These are phyloP conservation scores for Rapana venosa DNA, from an alignment of 2,888 invertebrate genomes.

Conservation along the genomic window DNA sequence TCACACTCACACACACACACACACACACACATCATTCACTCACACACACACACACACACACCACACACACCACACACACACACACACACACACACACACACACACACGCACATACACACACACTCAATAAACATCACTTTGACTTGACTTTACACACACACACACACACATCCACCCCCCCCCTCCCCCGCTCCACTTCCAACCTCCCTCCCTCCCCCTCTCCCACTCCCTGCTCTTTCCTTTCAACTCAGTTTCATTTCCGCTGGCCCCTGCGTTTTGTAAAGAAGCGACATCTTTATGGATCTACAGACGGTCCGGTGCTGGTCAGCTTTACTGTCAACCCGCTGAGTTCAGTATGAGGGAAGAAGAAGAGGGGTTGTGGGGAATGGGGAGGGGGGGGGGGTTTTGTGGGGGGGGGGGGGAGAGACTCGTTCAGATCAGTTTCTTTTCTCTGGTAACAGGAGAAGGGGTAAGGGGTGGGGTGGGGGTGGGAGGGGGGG, in stretches of 20 bases:
- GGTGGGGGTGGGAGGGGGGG: too few species aligned
- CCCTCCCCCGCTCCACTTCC: background rate
- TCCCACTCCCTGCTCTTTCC: background rate
- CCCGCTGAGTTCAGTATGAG: background rate
- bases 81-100: too few species aligned
- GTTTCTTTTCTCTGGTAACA: too few species aligned
- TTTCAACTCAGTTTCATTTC: constrained; percentile 26
- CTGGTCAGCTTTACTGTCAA: constrained; percentile 27
- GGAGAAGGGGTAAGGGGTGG: too few species aligned
- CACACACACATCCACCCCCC: background rate
- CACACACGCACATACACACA: too few species aligned
- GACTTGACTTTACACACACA: too few species aligned
- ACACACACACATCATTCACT: too few species aligned
- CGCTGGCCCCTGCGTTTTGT: constrained; percentile 17
- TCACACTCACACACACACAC: too few species aligned
- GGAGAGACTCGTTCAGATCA: background rate
- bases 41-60: too few species aligned
- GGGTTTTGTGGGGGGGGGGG: background rate
- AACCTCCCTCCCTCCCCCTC: background rate
- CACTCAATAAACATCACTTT: too few species aligned
- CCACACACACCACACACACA: too few species aligned
- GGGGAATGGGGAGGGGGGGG: background rate
- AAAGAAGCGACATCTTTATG: constrained; percentile 34
- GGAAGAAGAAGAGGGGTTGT: background rate
- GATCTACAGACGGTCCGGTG: constrained; percentile 5